Evolutionary conservation across 2,888 invertebrate species (phyloP).

Genomic region (Rambutsinella grinnellia): DNA sequence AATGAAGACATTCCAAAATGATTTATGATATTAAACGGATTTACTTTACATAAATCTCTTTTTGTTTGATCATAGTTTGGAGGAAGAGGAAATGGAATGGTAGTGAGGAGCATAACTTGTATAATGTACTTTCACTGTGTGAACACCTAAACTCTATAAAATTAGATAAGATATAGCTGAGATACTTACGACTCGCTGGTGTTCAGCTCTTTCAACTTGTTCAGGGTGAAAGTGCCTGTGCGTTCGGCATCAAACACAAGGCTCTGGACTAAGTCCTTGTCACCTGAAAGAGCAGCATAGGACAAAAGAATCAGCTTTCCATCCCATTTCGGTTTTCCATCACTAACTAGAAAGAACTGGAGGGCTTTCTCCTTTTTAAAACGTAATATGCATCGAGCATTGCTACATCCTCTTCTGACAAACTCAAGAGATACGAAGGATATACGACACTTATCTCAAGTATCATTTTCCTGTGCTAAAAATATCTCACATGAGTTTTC

Average conservation of each 20-base stretch:
- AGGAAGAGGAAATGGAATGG: constrained; percentile 1
- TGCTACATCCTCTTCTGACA: no score
- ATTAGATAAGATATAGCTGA: constrained; percentile 19
- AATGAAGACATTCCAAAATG: constrained; percentile 31
- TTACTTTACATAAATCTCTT: constrained; percentile 67
- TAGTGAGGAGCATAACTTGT: no score
- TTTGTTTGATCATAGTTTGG: constrained; percentile 10
- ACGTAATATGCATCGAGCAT: no score
- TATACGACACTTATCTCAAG: no score
- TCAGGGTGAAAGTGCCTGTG: constrained; percentile 80
- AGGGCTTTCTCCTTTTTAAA: neutral
- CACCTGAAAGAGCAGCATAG: constrained; percentile 75
- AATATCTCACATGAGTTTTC: no score
- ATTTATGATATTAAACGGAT: constrained; percentile 39
- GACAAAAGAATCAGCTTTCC: neutral
- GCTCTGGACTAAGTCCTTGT: constrained; percentile 86
- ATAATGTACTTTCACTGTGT: no score
- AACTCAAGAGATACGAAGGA: no score
- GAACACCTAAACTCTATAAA: no score
- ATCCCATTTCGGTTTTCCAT: neutral
- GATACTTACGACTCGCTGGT: constrained; percentile 41
- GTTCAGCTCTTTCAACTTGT: constrained; percentile 35
- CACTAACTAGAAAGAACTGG: neutral
- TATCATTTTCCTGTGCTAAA: no score
- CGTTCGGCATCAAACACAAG: constrained; percentile 90